phyloP scores from a whole-genome alignment of 1,140 invertebrate genomes.

The Wasmannia auropunctata region DNA sequence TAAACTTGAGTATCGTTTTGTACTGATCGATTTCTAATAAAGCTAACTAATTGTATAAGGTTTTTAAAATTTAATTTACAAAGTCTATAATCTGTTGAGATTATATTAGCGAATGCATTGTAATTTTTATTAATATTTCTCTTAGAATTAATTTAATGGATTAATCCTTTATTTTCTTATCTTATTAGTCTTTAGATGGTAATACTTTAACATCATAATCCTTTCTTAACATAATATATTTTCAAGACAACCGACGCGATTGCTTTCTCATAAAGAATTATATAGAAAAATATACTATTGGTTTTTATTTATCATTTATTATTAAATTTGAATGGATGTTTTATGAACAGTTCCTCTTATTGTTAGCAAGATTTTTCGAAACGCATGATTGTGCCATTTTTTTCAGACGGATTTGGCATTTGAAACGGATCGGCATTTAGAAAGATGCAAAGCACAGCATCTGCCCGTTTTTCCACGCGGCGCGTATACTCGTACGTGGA shows the following conservation, averaged over 20 bases:
- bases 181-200: neutral
- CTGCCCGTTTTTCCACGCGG: conserved; percentile 67
- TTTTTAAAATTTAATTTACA: too few species aligned
- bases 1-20: neutral
- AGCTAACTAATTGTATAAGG: neutral
- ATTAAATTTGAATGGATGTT: neutral
- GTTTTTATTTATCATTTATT: neutral
- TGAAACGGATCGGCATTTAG: conserved; percentile 58
- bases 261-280: neutral
- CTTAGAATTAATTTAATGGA: neutral
- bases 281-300: conserved; percentile 2
- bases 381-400: neutral
- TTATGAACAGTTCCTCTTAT: neutral
- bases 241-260: neutral
- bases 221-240: neutral
- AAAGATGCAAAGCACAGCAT: conserved; percentile 67
- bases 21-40: neutral
- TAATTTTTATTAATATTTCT: neutral
- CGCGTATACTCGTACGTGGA: conserved; percentile 21
- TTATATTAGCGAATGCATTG: neutral
- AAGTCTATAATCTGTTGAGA: neutral
- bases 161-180: neutral
- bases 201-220: neutral
- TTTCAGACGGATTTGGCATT: conserved; percentile 32
- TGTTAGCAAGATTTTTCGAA: neutral